phyloP scores from a whole-genome alignment of 2,888 invertebrate genomes.

The Perizoma affinitatum region DNA sequence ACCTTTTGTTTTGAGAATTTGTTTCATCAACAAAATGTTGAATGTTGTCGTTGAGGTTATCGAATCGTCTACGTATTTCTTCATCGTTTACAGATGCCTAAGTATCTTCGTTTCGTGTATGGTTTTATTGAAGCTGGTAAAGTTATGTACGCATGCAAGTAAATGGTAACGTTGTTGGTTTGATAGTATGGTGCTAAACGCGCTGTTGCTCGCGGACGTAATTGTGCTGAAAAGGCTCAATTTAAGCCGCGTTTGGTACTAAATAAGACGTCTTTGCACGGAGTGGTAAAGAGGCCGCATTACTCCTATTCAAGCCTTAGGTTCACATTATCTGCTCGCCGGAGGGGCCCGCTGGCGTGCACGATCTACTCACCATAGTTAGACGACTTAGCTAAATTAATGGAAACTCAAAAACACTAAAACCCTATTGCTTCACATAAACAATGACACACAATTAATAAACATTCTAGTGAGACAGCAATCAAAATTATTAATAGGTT shows the following conservation, averaged over 20 bases:
- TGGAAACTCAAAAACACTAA: slow-evolving; percentile 10
- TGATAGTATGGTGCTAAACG: slow-evolving; percentile 72
- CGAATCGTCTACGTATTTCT: background rate
- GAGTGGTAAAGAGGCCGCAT: slow-evolving; percentile 77
- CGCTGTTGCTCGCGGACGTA: slow-evolving; percentile 62
- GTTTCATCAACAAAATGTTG: background rate
- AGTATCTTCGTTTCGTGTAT: slow-evolving; percentile 6
- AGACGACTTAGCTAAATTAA: slow-evolving; percentile 14
- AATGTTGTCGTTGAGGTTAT: background rate
- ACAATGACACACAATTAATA: slow-evolving; percentile 15
- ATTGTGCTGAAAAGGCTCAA: slow-evolving; percentile 80
- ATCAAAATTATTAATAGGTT: slow-evolving; percentile 28
- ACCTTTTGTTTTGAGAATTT: slow-evolving; percentile 6
- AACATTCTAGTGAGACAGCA: slow-evolving; percentile 22
- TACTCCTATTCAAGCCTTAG: slow-evolving; percentile 74
- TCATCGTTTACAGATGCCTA: slow-evolving; percentile 4
- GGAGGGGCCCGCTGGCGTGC: slow-evolving; percentile 58
- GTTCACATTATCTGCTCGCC: slow-evolving; percentile 72
- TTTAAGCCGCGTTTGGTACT: slow-evolving; percentile 75
- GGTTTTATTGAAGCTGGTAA: slow-evolving; percentile 31
- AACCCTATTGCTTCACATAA: slow-evolving; percentile 1
- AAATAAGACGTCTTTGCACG: slow-evolving; percentile 80
- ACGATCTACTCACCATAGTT: slow-evolving; percentile 36
- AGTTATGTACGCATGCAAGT: slow-evolving; percentile 53
- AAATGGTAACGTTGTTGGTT: slow-evolving; percentile 61